Base-by-base conservation (phyloP, 2,113 vertebrate species). In the Pluvianellus socialis region DNA sequence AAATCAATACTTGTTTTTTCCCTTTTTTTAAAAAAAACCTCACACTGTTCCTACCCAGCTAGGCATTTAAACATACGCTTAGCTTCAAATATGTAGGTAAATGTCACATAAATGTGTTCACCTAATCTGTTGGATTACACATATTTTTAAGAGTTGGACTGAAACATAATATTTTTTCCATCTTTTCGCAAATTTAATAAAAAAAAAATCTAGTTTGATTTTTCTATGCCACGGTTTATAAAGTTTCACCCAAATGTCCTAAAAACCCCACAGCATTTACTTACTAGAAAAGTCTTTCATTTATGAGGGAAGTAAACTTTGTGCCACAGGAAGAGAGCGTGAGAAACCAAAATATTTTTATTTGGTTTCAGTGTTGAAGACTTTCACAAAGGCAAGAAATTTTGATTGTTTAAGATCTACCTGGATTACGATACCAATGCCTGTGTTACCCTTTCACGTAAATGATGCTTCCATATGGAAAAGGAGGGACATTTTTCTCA, bases 371-470 rank as follows among this genome's bases (percentile, higher is more conserved):
- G 6, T 58, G 23, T 23, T 56, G 42, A n/a, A 49, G 16, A 33
- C 12, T 63, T 5, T 32, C 5, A 42, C 8, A 81, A 68, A 50
- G 26, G 24, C 15, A 73, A 63, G 14, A 73, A 45, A 33, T 81
- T 32, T 49, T 77, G 11, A 30, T 50, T 79, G 23, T 0, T 0
- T 61, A 52, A 93, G 35, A 15, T 4, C 9, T 61, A 35, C 14
- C 7, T 56, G 7, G 45, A 30, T 91, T 73, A n/a, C 47, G 6
- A 53, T n/a, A 67, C 0, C 0, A 50, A 47, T 35, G 8, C 2
- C 12, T 56, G 1, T n/a, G 9, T 56, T 79, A 56, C 24, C 10
- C 17, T 28, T 44, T 21, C 1, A 4, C 6, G 5, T 53, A 83
- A 71, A 71, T n/a, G 4, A 44, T 22, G 42, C 4, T 49, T 83